Evolutionary conservation across 2,888 invertebrate genomes (phyloP), one percentile per base, ranked within the genome.

Genomic region (Villa cingulata): DNA sequence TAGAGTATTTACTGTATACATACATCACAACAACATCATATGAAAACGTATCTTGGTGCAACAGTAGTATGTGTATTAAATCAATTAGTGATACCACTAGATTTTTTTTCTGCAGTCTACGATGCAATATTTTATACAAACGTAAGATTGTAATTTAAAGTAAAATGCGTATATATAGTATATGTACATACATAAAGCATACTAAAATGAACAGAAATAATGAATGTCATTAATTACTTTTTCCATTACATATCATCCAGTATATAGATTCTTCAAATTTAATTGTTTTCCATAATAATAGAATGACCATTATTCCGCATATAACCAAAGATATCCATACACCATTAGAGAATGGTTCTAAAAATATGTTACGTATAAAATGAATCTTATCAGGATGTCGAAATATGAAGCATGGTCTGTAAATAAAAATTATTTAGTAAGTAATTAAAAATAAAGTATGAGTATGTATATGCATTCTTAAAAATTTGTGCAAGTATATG

Each of bases 321-420:
- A 62, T 61, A 6, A 72, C 43, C 4, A 72, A 66, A 50, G 74
- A 70, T 37, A 73, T 66, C 78, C 78, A 84, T 2, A 82, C 78
- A 2, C 62, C 59, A 34, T 61, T 61, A 9, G 73, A 69, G 39
- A 83, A 71, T 0, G 83, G 83, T 29, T 78, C 73, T 1, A 79
- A 70, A 60, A 81, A 83, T 23, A 80, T 75, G 37, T 76, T 74
- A 51, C 73, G 75, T 56, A 77, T 73, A 19, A 74, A 73, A 38
- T 73, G 72, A 1, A 74, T 71, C 37, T 72, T 72, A 54, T 77
- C 77, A 0, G 83, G 83, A 59, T 80, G 80, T 1, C 81, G 77
- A 57, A 83, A 79, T 50, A 83, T 75, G 58, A 83, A 80, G 41
- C 74, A 71, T 2, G 78, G 75, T 50, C 82, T 81, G 52, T 51